A percentile compares a stretch with the other conserved stretches of the same genome.
Conservation (phyloP, 2,888 invertebrate genomes). For the Poecilus cupreus region DNA sequence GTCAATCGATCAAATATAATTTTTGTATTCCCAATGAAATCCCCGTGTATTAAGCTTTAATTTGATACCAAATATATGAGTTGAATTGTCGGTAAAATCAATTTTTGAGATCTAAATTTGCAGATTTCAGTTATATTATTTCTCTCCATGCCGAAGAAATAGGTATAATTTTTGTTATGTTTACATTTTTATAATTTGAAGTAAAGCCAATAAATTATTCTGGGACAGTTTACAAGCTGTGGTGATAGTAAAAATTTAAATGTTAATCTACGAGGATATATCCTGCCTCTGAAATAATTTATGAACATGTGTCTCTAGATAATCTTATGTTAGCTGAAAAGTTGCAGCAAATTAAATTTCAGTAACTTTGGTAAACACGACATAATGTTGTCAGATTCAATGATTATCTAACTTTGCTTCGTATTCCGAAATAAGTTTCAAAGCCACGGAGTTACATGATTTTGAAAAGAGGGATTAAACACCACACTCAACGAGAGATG, state of each 20-base stretch:
- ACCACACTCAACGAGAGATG: too few relatives aligned
- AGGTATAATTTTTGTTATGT: background rate
- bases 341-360: slow-evolving; percentile 25
- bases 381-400: slow-evolving; percentile 41
- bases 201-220: slow-evolving; percentile 1
- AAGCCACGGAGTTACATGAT: slow-evolving; percentile 23
- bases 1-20: too few relatives aligned
- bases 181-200: slow-evolving; percentile 2
- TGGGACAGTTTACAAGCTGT: background rate
- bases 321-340: slow-evolving; percentile 6
- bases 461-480: background rate
- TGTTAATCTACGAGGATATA: slow-evolving; percentile 3
- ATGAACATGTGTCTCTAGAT: slow-evolving; percentile 2
- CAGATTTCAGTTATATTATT: too few relatives aligned
- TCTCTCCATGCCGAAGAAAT: background rate
- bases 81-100: too few relatives aligned
- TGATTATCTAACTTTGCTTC: slow-evolving; percentile 44
- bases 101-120: too few relatives aligned
- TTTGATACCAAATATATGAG: too few relatives aligned
- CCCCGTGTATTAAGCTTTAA: too few relatives aligned
- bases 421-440: slow-evolving; percentile 35
- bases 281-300: background rate
- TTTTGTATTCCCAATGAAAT: too few relatives aligned
- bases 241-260: slow-evolving; percentile 5
- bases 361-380: slow-evolving; percentile 42